Conservation (phyloP, 2,113 vertebrate species). For the Myotis brandtii region DNA sequence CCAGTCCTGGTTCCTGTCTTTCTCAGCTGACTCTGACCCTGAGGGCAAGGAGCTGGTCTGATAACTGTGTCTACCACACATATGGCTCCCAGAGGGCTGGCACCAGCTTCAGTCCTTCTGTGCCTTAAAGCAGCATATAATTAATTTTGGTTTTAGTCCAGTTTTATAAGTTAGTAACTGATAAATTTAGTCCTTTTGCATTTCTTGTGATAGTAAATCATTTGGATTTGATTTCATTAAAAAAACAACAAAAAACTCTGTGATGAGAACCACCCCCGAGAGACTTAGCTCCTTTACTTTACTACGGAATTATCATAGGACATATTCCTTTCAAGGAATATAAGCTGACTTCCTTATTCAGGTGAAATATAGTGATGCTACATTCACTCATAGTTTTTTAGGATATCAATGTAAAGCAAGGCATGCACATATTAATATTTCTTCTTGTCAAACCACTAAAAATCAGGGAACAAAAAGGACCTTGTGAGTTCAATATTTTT, state of each 20-base stretch:
- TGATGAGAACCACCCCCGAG: background rate
- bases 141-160: constrained; percentile 44
- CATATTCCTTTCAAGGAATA: background rate
- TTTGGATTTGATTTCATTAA: constrained; percentile 58
- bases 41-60: no score
- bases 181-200: background rate
- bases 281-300: background rate
- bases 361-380: background rate
- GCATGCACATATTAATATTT: background rate
- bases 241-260: no score
- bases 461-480: background rate
- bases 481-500: background rate
- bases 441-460: background rate
- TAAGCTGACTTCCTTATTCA: background rate
- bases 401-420: background rate
- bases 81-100: background rate
- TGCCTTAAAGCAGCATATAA: constrained; percentile 38
- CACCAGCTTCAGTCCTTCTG: background rate
- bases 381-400: background rate
- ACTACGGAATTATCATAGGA: background rate
- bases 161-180: background rate
- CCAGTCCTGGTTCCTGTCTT: background rate
- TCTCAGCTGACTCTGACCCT: no score
- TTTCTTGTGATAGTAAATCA: constrained; percentile 53
- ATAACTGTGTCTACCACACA: background rate